A percentile compares a stretch with the other conserved stretches of the same genome.
These are phyloP conservation scores for Morinoia aosen DNA, from an alignment of 2,888 invertebrate species.

Conservation along the genomic window DNA sequence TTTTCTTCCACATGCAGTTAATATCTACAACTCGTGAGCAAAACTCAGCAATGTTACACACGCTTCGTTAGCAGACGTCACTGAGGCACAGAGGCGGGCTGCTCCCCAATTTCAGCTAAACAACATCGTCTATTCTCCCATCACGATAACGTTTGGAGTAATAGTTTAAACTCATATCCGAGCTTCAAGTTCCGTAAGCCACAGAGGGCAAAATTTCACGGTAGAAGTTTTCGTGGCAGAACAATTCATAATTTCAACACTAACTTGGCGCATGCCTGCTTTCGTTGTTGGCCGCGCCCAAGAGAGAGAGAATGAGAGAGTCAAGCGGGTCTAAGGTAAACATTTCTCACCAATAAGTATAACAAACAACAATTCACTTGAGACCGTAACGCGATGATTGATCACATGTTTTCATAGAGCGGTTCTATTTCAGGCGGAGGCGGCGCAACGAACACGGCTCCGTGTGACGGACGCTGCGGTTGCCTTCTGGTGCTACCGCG, in stretches of 20 bases:
- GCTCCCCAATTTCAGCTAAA: neutral
- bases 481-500: conserved; percentile 27
- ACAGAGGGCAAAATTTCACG: neutral
- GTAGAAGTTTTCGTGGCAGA: neutral
- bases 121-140: neutral
- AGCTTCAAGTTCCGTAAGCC: neutral
- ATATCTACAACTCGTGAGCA: neutral
- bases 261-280: conserved; percentile 12
- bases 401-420: conserved; percentile 53
- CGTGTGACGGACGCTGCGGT: neutral
- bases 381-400: neutral
- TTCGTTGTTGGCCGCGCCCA: neutral
- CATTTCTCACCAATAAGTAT: conserved; percentile 33
- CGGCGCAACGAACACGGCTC: conserved; percentile 21
- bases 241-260: conserved; percentile 38
- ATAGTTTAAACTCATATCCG: neutral
- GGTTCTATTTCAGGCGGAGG: conserved; percentile 50
- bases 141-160: neutral
- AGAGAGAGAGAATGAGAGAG: neutral
- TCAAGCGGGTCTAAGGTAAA: neutral
- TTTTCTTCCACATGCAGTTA: neutral
- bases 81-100: neutral
- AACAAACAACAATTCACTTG: conserved; percentile 51
- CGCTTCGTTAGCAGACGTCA: neutral
- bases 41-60: neutral